These are phyloP conservation scores for Syngnathus scovelli DNA, from an alignment of 2,113 vertebrate genomes.

Conservation along the genomic window DNA sequence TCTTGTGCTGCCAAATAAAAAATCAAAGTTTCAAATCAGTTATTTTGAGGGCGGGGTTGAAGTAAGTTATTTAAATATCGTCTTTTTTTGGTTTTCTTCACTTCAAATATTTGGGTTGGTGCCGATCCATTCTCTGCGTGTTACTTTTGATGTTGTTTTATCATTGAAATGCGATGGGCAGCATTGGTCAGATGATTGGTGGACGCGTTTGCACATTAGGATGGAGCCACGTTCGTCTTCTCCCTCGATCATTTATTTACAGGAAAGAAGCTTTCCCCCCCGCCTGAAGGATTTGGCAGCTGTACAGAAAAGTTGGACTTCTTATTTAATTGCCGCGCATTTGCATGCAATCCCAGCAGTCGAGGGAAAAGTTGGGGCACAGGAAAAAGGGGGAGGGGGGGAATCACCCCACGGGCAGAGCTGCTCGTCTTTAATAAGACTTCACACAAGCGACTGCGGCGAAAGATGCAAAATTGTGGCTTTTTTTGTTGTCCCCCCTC, in stretches of 20 bases:
- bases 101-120: too few species aligned
- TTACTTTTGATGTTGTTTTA: neutral
- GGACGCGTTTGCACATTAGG: neutral
- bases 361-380: constrained; percentile 46
- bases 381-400: constrained; percentile 25
- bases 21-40: too few species aligned
- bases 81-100: too few species aligned
- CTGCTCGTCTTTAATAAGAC: constrained; percentile 60
- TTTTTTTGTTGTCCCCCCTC: neutral
- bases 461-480: constrained; percentile 46
- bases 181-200: neutral
- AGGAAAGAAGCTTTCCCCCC: constrained; percentile 16
- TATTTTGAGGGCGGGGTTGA: too few species aligned
- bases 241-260: constrained; percentile 48
- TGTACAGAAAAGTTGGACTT: constrained; percentile 50
- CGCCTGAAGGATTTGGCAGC: constrained; percentile 47
- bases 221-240: constrained; percentile 2
- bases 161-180: neutral
- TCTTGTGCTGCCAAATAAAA: too few species aligned
- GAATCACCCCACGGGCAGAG: constrained; percentile 46
- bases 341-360: constrained; percentile 61
- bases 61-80: too few species aligned
- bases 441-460: constrained; percentile 45
- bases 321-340: constrained; percentile 61
- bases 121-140: neutral